Evolutionary conservation across 1,140 invertebrate species (phyloP).

Genomic region (Apis dorsata): DNA sequence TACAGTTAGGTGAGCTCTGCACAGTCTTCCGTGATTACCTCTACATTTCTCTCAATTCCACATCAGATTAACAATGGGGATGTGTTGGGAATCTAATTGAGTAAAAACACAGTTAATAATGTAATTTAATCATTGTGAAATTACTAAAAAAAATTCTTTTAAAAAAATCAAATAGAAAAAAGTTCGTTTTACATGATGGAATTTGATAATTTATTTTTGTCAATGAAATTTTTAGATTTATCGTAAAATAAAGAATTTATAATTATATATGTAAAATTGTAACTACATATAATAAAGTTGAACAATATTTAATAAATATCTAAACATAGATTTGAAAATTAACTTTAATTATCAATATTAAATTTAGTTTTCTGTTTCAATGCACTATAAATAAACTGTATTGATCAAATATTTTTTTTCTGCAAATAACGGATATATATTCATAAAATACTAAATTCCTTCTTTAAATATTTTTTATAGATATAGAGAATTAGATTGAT

Average conservation of each 20-base stretch:
- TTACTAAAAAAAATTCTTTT: not conserved
- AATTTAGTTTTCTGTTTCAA: not conserved
- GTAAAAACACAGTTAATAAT: not conserved
- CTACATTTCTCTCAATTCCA: constrained; percentile 58
- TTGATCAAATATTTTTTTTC: not conserved
- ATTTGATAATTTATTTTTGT: not conserved
- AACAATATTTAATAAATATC: not conserved
- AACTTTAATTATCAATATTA: not conserved
- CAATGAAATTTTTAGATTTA: not conserved
- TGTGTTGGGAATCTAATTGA: constrained; percentile 41
- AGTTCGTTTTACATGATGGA: constrained; percentile 25
- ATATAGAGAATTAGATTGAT: not conserved
- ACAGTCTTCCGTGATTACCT: constrained; percentile 62
- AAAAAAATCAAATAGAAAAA: not conserved
- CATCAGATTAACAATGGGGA: constrained; percentile 52
- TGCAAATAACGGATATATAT: not conserved
- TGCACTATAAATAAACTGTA: not conserved
- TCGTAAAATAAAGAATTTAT: no score
- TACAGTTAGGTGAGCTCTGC: constrained; percentile 66
- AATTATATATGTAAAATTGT: not conserved
- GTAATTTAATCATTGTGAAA: not conserved
- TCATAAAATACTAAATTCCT: not conserved
- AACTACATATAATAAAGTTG: not conserved
- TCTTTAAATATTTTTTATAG: not conserved
- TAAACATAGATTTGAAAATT: not conserved